Conservation (phyloP, 2,113 vertebrate species). For the Micronycteris hirsuta region DNA sequence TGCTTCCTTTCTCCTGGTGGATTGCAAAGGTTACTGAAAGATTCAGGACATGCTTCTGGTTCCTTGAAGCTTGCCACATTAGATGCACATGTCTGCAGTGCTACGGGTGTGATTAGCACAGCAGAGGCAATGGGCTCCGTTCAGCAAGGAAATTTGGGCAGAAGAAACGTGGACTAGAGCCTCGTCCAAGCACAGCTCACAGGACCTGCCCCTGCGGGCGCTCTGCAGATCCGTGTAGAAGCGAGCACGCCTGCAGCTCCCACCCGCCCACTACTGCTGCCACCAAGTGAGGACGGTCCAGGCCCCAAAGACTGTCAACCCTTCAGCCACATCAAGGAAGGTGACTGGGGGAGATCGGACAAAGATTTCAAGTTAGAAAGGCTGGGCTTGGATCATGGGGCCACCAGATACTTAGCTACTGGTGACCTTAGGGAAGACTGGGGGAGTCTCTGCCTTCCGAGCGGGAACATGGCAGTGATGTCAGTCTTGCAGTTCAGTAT, state of each 20-base stretch:
- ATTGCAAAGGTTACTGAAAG: neutral
- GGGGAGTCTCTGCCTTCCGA: neutral
- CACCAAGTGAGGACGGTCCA: fast-evolving
- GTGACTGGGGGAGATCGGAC: neutral
- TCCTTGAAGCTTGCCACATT: neutral
- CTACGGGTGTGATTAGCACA: neutral
- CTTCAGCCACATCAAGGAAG: neutral
- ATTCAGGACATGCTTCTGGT: neutral
- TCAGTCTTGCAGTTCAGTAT: no score
- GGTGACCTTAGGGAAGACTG: neutral
- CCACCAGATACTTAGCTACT: neutral
- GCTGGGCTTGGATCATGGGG: neutral
- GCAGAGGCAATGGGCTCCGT: fast-evolving
- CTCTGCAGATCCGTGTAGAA: fast-evolving
- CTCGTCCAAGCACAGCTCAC: fast-evolving
- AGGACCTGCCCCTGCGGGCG: fast-evolving
- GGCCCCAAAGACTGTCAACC: fast-evolving
- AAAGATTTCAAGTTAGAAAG: neutral
- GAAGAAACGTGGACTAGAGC: neutral
- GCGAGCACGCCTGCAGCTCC: fast-evolving
- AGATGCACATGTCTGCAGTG: neutral
- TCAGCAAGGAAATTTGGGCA: neutral
- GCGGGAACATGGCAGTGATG: neutral
- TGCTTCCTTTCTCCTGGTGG: fast-evolving
- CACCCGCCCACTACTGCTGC: fast-evolving